These are phyloP conservation scores for Brachionus calyciflorus DNA, from an alignment of 1,140 invertebrate species.

Conservation along the genomic window DNA sequence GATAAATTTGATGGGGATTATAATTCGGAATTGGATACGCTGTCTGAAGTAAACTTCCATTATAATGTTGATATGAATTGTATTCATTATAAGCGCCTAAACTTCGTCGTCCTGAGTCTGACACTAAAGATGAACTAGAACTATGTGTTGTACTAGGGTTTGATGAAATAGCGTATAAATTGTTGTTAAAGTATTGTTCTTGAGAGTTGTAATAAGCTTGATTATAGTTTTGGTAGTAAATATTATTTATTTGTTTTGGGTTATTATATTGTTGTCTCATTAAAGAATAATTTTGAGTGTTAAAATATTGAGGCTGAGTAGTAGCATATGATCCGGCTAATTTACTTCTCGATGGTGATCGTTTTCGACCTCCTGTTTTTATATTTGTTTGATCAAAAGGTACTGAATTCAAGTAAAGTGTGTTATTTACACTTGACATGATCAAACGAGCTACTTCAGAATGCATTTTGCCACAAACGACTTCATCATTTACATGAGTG, in stretches of 20 bases:
- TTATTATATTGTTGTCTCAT: not conserved
- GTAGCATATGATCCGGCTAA: not conserved
- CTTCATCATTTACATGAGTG: constrained; percentile 91
- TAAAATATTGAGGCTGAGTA: too few species aligned
- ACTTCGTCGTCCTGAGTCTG: not conserved
- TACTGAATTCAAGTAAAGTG: constrained; percentile 82
- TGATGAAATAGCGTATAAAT: not conserved
- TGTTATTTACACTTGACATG: constrained; percentile 73
- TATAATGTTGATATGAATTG: not conserved
- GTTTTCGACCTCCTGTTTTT: constrained; percentile 72
- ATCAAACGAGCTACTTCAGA: constrained; percentile 85
- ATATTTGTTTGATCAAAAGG: constrained; percentile 91
- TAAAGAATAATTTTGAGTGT: not conserved
- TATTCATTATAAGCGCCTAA: not conserved
- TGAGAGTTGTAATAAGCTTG: not conserved
- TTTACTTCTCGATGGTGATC: constrained; percentile 52
- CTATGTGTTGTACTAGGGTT: not conserved
- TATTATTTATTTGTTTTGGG: not conserved
- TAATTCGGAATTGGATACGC: not conserved
- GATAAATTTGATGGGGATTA: not conserved
- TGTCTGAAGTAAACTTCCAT: not conserved
- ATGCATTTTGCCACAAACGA: constrained; percentile 86
- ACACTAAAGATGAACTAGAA: not conserved
- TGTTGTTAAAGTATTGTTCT: not conserved
- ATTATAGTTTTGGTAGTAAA: not conserved